These are phyloP conservation scores for Archocentrus centrarchus DNA, from an alignment of 2,113 vertebrate genomes.

Conservation along the genomic window DNA sequence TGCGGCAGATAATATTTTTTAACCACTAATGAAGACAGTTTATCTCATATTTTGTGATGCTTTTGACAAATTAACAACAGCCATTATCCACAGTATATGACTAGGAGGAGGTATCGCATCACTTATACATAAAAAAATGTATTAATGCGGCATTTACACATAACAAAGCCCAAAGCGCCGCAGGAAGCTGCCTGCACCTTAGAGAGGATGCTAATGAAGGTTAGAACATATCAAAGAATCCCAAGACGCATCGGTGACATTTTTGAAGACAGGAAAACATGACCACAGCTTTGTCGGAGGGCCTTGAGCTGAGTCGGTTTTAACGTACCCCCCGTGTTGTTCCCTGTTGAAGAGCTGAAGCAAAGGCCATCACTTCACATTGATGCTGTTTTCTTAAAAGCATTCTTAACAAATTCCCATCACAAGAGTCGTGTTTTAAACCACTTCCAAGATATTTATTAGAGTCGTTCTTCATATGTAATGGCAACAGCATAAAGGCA, in stretches of 20 bases:
- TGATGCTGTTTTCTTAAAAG: background rate
- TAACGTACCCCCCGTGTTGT: conserved; percentile 41
- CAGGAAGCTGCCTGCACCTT: conserved; percentile 52
- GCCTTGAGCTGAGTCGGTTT: conserved; percentile 52
- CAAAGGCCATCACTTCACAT: conserved; percentile 23
- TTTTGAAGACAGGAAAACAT: conserved; percentile 60
- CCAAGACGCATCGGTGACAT: conserved; percentile 66
- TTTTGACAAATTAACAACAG: background rate
- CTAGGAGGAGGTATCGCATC: conserved; percentile 44
- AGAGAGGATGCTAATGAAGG: conserved; percentile 57
- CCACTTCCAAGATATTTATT: background rate
- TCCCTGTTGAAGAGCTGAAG: background rate
- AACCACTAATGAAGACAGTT: conserved; percentile 1
- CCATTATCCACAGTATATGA: conserved; percentile 10
- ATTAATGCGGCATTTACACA: conserved; percentile 59
- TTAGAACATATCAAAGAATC: conserved; percentile 59
- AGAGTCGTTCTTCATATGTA: background rate
- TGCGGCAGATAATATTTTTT: background rate
- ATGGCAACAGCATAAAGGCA: background rate
- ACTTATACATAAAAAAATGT: conserved; percentile 28
- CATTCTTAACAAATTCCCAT: background rate
- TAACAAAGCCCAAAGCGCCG: conserved; percentile 48
- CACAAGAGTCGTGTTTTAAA: background rate
- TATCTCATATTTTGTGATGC: background rate
- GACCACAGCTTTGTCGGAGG: conserved; percentile 17